Percentiles rank a stretch among this genome's conserved stretches.
phyloP scores from a whole-genome alignment of 2,888 invertebrate genomes.

The Bellardia pandia region DNA sequence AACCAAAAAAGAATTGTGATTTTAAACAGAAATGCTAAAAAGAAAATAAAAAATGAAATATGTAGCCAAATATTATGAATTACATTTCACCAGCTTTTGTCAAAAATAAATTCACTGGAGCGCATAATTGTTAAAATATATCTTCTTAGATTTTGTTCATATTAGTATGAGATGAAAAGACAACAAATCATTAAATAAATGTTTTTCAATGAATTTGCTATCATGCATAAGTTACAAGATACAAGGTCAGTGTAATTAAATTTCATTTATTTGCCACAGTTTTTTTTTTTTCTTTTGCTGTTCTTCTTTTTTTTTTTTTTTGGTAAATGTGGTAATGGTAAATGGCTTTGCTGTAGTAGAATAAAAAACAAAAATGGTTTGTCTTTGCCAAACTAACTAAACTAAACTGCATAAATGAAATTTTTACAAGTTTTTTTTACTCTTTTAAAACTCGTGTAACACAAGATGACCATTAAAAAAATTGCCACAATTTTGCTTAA shows the following conservation, averaged over 20 bases:
- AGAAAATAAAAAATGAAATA: slow-evolving; percentile 20
- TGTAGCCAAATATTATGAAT: slow-evolving; percentile 41
- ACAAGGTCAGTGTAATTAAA: slow-evolving; percentile 64
- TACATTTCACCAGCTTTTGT: not conserved
- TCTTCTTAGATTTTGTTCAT: not conserved
- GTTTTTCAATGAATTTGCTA: slow-evolving; percentile 9
- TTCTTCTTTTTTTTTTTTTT: not conserved
- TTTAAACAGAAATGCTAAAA: not conserved
- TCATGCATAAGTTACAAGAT: not conserved
- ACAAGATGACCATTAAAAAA: slow-evolving; percentile 37
- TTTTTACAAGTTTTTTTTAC: not conserved
- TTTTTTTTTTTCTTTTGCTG: not conserved
- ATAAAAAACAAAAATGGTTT: slow-evolving; percentile 21
- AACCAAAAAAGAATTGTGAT: no score
- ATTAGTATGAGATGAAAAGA: not conserved
- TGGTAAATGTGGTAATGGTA: not conserved
- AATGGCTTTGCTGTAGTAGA: slow-evolving; percentile 12
- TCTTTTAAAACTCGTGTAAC: slow-evolving; percentile 30
- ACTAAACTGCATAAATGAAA: slow-evolving; percentile 17
- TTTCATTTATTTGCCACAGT: slow-evolving; percentile 51
- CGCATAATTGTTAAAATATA: slow-evolving; percentile 32
- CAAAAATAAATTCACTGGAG: slow-evolving; percentile 41
- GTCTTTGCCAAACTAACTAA: slow-evolving; percentile 49
- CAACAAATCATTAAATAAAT: not conserved
- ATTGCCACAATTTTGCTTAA: slow-evolving; percentile 45